Evolutionary conservation across 2,888 invertebrate species (phyloP).

Genomic region (Timema cristinae): DNA sequence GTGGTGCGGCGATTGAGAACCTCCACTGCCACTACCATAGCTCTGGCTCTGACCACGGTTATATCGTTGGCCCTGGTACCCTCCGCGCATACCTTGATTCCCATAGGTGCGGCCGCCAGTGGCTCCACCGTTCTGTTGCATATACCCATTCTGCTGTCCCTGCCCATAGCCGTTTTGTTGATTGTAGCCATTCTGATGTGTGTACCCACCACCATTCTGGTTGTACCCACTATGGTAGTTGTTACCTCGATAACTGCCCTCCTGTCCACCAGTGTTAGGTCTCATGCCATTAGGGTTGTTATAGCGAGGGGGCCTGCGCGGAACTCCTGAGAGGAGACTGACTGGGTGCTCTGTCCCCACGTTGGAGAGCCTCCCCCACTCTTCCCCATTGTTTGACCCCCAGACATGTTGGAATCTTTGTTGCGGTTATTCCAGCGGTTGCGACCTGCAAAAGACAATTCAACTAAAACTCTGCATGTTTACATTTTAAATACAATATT

Average conservation of each 20-base stretch:
- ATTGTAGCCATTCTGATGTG: conserved; percentile 38
- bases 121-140: conserved; percentile 14
- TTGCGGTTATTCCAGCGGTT: conserved; percentile 46
- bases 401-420: conserved; percentile 31
- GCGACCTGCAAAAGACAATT: conserved; percentile 34
- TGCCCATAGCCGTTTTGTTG: conserved; percentile 40
- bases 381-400: background rate
- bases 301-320: conserved; percentile 33
- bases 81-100: conserved; percentile 29
- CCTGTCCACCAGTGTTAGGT: conserved; percentile 31
- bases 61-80: conserved; percentile 41
- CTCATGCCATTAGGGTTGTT: background rate
- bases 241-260: conserved; percentile 50
- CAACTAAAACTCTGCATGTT: background rate
- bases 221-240: conserved; percentile 19
- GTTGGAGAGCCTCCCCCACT: conserved; percentile 15
- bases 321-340: conserved; percentile 40
- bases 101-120: conserved; percentile 20
- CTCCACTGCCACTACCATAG: conserved; percentile 34
- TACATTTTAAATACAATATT: too few species aligned
- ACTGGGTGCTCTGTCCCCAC: conserved; percentile 21
- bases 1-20: conserved; percentile 38
- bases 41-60: conserved; percentile 37
- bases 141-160: conserved; percentile 8
- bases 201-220: conserved; percentile 20